Evolutionary conservation across 1,140 invertebrate genomes (phyloP).

Genomic region (Gonioctena quinquepunctata): DNA sequence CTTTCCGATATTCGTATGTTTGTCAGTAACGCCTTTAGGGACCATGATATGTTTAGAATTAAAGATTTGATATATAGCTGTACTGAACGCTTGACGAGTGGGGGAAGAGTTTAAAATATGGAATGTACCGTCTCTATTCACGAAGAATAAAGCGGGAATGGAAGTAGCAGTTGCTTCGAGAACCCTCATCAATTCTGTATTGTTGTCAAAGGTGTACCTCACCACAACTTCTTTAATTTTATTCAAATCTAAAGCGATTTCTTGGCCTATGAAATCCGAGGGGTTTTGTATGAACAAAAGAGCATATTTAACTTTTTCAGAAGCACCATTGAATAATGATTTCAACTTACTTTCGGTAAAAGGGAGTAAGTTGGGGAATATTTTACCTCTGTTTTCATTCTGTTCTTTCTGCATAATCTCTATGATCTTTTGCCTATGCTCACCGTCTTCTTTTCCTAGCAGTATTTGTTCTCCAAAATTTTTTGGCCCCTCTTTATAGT

Average conservation of each 20-base stretch:
- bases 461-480: constrained; percentile 61
- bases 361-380: constrained; percentile 66
- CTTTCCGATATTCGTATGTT: constrained; percentile 42
- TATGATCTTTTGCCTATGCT: constrained; percentile 62
- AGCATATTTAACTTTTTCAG: constrained; percentile 54
- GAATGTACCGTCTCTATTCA: not conserved
- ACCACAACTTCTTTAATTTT: constrained; percentile 15
- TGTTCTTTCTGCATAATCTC: constrained; percentile 66
- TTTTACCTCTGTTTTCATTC: constrained; percentile 59
- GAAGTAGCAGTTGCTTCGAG: not conserved
- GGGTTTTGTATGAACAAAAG: constrained; percentile 67
- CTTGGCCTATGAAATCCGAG: constrained; percentile 62
- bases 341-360: constrained; percentile 57
- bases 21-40: constrained; percentile 32
- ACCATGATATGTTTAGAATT: constrained; percentile 46
- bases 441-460: constrained; percentile 56
- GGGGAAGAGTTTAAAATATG: not conserved
- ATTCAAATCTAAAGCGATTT: constrained; percentile 67
- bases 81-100: constrained; percentile 48
- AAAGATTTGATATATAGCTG: constrained; percentile 54
- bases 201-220: constrained; percentile 20
- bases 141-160: constrained; percentile 18
- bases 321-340: constrained; percentile 51
- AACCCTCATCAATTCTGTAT: constrained; percentile 20
- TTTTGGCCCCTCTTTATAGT: constrained; percentile 60